Evolutionary conservation across 2,113 vertebrate genomes (phyloP), one percentile per base, ranked within the genome.

Genomic region (Engystomops pustulosus): DNA sequence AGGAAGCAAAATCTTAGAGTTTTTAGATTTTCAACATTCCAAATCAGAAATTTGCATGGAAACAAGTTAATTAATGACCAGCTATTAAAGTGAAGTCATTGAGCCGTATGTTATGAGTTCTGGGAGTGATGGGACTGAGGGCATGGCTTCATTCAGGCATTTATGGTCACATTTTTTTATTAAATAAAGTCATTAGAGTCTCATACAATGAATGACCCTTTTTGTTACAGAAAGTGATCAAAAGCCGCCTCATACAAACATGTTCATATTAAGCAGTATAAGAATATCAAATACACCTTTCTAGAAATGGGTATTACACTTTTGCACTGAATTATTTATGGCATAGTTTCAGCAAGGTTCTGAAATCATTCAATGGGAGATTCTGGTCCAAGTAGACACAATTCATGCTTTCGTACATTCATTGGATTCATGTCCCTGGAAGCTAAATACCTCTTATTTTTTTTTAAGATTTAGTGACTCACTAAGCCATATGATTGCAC

Each of bases 41-140:
- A 68, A 69, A 84, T 51, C 27, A 78, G 49, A 51, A 83, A 84
- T 84, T 84, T 77, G 60, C 82, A 84, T 84, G 60, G 44, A 68
- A 41, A 70, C 82, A 62, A 49, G 82, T 88, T 87, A 88, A 88
- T 88, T 86, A 84, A 79, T 86, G 78, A 84, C 87, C 67, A 81
- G 71, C 30, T 79, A 86, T 74, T 68, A 55, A 84, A 78, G 82
- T 77, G 72, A 69, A 88, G 53, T 68, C 55, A 67, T 81, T 86
- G 51, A 75, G 81, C 80, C 72, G 44, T 80, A 80, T 84, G 68
- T 81, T 81, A 36, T 17, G 79, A 49, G 78, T 44, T 7, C 62
- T 81, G 41, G 78, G 70, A 81, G 76, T 77, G 47, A 9, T 32
- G 18, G 47, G 23, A 41, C 17, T 20, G 53, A 62, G 30, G n/a